Conservation (phyloP, 2,888 invertebrate genomes). For the Ligdia adustata region DNA sequence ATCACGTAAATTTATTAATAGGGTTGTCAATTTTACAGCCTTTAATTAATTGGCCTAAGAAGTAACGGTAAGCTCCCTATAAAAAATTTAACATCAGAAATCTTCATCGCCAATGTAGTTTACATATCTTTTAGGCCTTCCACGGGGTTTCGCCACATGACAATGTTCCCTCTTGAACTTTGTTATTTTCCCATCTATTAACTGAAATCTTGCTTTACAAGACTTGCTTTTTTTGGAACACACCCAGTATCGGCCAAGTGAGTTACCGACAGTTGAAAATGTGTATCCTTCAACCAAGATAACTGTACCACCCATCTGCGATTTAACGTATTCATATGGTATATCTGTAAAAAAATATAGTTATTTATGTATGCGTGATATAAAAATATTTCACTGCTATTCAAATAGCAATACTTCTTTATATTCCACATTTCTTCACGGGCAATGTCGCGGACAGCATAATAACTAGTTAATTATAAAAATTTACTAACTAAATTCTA, state of each 20-base stretch:
- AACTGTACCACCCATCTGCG: constrained; percentile 24
- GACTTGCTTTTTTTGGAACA: constrained; percentile 28
- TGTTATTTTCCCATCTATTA: constrained; percentile 24
- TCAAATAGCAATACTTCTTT: no score
- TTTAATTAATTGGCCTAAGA: no score
- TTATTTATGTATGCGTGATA: neutral
- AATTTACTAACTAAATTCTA: no score
- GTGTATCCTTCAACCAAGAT: constrained; percentile 24
- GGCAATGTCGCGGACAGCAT: no score
- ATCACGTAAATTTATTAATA: no score
- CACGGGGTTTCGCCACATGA: constrained; percentile 18
- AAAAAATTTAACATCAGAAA: neutral
- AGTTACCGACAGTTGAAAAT: constrained; percentile 18
- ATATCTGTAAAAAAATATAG: constrained; percentile 8
- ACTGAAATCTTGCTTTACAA: constrained; percentile 30
- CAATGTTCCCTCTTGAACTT: constrained; percentile 28
- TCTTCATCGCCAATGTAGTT: constrained; percentile 22
- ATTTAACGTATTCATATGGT: constrained; percentile 22
- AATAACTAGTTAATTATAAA: no score
- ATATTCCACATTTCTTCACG: no score
- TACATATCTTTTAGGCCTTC: constrained; percentile 14
- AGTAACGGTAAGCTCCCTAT: no score
- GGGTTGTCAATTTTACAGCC: no score
- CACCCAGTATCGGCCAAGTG: constrained; percentile 18
- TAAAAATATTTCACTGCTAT: no score